Conservation (phyloP, 1,140 invertebrate genomes). For the Parasteatoda tepidariorum region DNA sequence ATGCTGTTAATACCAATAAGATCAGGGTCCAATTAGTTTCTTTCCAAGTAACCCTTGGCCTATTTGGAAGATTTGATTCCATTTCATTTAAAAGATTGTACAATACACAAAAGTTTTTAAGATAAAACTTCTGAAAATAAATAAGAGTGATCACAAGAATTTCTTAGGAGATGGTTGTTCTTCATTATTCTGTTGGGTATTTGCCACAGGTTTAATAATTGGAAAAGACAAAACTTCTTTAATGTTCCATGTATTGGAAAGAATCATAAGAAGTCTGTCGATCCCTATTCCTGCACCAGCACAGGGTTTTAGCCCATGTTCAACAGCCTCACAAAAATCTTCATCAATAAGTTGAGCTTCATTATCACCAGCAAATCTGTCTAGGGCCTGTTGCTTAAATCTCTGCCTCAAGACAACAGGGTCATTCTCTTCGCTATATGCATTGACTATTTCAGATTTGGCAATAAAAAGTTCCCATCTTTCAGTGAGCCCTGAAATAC, state of each 20-base stretch:
- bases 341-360: constrained; percentile 48
- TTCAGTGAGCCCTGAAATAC: constrained; percentile 28
- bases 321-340: constrained; percentile 54
- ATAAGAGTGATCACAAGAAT: no score
- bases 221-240: constrained; percentile 50
- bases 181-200: no score
- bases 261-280: constrained; percentile 56
- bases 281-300: constrained; percentile 61
- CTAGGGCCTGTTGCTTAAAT: constrained; percentile 19
- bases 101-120: no score
- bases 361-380: constrained; percentile 26
- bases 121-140: no score
- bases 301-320: constrained; percentile 61
- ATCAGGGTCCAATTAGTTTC: no score
- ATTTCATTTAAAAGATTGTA: no score
- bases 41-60: no score
- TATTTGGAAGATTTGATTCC: no score
- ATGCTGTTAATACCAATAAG: no score
- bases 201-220: neutral
- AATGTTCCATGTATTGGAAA: constrained; percentile 47
- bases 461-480: constrained; percentile 54
- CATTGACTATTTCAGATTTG: constrained; percentile 54
- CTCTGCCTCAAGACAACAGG: constrained; percentile 33
- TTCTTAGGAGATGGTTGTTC: no score
- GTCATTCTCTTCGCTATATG: constrained; percentile 57